These are phyloP conservation scores for Raja brachyura DNA, from an alignment of 2,113 vertebrate genomes.

Conservation along the genomic window DNA sequence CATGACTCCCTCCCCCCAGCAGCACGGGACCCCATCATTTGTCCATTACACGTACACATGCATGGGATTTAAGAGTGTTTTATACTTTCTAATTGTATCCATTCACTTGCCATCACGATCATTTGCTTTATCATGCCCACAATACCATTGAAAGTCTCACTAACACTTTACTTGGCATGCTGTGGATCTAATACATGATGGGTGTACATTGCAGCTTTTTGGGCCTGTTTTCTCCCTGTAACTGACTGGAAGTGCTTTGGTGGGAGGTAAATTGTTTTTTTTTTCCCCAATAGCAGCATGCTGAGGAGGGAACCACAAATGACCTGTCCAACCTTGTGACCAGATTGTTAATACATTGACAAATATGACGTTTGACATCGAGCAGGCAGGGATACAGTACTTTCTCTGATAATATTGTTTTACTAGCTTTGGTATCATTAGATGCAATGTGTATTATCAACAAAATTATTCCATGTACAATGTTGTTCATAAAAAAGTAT, in stretches of 20 bases:
- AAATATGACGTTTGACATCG: neutral
- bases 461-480: neutral
- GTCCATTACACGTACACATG: neutral
- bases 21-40: neutral
- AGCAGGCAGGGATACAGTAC: neutral
- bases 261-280: neutral
- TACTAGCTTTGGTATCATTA: neutral
- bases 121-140: slow-evolving; percentile 6
- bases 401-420: neutral
- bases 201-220: neutral
- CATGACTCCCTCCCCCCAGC: neutral
- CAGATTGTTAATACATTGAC: slow-evolving; percentile 8
- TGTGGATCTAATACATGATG: neutral
- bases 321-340: neutral
- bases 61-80: neutral
- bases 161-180: slow-evolving; percentile 10
- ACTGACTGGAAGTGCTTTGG: neutral
- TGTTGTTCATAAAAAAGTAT: neutral
- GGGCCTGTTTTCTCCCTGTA: no score
- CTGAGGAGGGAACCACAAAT: no score
- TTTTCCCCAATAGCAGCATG: neutral
- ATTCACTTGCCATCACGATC: slow-evolving; percentile 2
- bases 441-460: neutral
- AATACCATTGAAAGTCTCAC: slow-evolving; percentile 1
- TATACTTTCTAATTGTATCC: neutral